A percentile compares a stretch with the other conserved stretches of the same genome.
These are phyloP conservation scores for Pithys albifrons DNA, from an alignment of 2,113 vertebrate genomes.

Conservation along the genomic window DNA sequence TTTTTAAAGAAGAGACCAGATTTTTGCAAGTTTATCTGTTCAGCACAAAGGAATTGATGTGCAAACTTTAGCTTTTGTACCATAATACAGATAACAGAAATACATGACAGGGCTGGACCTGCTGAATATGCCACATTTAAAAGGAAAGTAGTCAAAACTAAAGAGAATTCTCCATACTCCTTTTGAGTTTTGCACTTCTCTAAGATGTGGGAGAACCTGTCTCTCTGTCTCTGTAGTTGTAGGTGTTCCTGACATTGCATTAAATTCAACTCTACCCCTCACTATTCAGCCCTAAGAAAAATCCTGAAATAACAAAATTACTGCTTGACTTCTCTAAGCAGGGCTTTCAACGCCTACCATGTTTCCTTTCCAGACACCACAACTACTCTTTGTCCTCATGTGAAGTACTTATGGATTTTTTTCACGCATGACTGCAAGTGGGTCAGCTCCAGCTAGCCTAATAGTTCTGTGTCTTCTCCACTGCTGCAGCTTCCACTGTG, in stretches of 20 bases:
- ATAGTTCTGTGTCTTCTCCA: not conserved
- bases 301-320: not conserved
- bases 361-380: not conserved
- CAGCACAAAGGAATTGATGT: not conserved
- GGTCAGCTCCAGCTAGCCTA: not conserved
- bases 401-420: not conserved
- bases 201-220: not conserved
- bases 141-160: not conserved
- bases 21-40: not conserved
- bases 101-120: rapidly evolving
- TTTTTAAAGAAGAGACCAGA: not conserved
- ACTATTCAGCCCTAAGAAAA: not conserved
- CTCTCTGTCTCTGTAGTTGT: not conserved
- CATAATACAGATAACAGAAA: not conserved
- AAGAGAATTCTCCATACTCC: not conserved
- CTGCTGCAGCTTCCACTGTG: not conserved
- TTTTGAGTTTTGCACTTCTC: not conserved
- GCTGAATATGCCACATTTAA: not conserved
- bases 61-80: not conserved
- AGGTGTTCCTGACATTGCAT: not conserved
- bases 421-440: not conserved
- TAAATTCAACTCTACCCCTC: not conserved
- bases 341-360: not conserved
- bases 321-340: not conserved
- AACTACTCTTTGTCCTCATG: not conserved